phyloP scores from a whole-genome alignment of 2,113 vertebrate species.

The Pangasianodon hypophthalmus region DNA sequence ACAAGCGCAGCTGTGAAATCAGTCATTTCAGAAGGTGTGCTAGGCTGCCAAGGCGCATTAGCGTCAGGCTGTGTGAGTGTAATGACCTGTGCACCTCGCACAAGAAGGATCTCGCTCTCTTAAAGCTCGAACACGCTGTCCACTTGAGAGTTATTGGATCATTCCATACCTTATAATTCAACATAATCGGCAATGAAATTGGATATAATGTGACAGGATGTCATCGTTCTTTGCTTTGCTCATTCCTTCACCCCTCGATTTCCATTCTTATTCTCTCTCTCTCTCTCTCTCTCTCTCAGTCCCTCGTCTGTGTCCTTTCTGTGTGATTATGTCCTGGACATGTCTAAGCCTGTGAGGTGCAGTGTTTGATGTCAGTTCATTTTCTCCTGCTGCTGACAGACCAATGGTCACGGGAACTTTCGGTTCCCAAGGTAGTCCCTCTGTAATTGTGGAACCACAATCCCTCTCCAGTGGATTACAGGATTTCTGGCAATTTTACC shows the following conservation, averaged over 20 bases:
- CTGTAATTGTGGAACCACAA: slow-evolving; percentile 71
- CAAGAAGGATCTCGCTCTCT: not conserved
- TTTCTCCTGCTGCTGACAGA: slow-evolving; percentile 79
- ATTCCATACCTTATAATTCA: slow-evolving; percentile 20
- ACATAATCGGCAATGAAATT: not conserved
- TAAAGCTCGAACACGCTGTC: not conserved
- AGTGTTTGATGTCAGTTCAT: slow-evolving; percentile 83
- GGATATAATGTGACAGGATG: slow-evolving; percentile 2
- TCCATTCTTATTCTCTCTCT: slow-evolving; percentile 19
- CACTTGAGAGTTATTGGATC: slow-evolving; percentile 13
- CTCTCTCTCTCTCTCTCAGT: not conserved
- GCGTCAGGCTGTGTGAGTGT: not conserved
- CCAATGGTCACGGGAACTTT: slow-evolving; percentile 64
- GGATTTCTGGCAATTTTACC: slow-evolving; percentile 69
- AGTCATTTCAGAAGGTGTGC: slow-evolving; percentile 43
- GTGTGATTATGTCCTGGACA: slow-evolving; percentile 73
- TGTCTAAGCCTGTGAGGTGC: slow-evolving; percentile 77
- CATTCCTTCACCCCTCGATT: slow-evolving; percentile 16
- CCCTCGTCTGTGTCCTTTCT: slow-evolving; percentile 51
- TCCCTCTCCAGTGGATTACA: slow-evolving; percentile 72
- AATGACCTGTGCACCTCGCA: slow-evolving; percentile 20
- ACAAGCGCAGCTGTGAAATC: slow-evolving; percentile 47
- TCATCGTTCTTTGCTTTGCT: slow-evolving; percentile 14
- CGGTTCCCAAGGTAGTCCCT: slow-evolving; percentile 66
- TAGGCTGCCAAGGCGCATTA: slow-evolving; percentile 40